Base-by-base conservation (phyloP, 2,113 vertebrate genomes). In the Melanotaenia duboulayi region DNA sequence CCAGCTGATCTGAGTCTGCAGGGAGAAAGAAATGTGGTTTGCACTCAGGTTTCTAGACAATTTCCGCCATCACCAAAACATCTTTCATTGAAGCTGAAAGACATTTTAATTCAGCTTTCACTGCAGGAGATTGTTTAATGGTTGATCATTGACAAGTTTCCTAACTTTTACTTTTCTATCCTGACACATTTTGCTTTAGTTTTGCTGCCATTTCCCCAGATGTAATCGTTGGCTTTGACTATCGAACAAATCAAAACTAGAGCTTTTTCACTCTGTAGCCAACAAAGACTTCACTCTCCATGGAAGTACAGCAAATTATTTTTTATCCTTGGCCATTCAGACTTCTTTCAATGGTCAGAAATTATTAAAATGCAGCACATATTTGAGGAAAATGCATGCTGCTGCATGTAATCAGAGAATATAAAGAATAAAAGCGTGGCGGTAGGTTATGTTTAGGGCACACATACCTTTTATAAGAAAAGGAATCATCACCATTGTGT, bases 1-100 rank as follows among this genome's bases (percentile, higher is more conserved):
- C 11, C 14, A 32, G 37, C 24, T 35, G 56, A 8, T 74, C 19
- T 44, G 49, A 65, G 62, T 72, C 70, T 68, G 60, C 25, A 14
- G 57, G 65, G 62, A 44, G 46, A 37, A 11, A 22, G 20, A 20
- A n/a, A 37, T 13, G 16, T 14, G 19, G 39, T 10, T 12, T 40
- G 39, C 7, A 11, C 39, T 11, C 16, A 4, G 14, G 42, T 23
- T 52, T 49, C 19, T 11, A 40, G 16, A 4, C 56, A 16, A 11
- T 67, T 67, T 56, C 32, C n/a, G 1, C 24, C 65, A 32, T 55
- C 19, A 55, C 32, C 7, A 35, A 35, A 35, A 5, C 42, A 16
- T 54, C 24, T 66, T 22, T 16, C 64, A 66, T 9, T 5, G 32
- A 35, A 35, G 8, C 8, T 35, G 7, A 35, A 9, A 9, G 32